Conservation (phyloP, 1,140 invertebrate genomes). For the Colletes latitarsis region DNA sequence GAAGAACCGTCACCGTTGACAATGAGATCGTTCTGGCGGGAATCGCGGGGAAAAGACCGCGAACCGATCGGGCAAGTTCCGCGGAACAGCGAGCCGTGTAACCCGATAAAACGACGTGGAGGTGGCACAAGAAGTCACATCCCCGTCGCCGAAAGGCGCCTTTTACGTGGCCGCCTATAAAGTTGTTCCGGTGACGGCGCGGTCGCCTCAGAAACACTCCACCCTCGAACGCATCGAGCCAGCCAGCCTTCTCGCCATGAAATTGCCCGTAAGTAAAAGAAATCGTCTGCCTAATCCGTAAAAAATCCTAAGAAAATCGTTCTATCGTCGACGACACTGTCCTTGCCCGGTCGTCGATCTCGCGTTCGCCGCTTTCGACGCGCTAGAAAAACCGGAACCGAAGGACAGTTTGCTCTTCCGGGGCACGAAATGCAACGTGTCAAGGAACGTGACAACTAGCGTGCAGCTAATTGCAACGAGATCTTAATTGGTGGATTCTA, state of each 20-base stretch:
- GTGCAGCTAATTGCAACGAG: constrained; percentile 29
- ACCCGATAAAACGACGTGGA: constrained; percentile 39
- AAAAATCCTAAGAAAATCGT: background rate
- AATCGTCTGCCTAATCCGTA: background rate
- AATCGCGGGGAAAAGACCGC: background rate
- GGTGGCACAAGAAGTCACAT: constrained; percentile 70
- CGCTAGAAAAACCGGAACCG: background rate
- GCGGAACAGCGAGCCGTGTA: background rate
- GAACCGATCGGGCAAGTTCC: constrained; percentile 9
- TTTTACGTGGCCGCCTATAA: constrained; percentile 75
- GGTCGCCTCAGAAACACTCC: constrained; percentile 79
- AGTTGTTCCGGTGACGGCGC: constrained; percentile 77
- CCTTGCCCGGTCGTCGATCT: too few relatives aligned
- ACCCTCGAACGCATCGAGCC: constrained; percentile 74
- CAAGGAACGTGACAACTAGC: background rate
- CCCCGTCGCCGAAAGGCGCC: constrained; percentile 66
- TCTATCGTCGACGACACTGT: background rate
- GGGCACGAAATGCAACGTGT: background rate
- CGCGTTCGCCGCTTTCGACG: background rate
- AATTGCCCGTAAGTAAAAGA: constrained; percentile 68
- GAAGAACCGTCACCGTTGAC: background rate
- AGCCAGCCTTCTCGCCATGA: constrained; percentile 66
- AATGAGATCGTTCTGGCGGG: background rate
- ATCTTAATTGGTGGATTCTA: too few relatives aligned
- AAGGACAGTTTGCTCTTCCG: too few relatives aligned